Conservation (phyloP, 2,888 invertebrate genomes). For the Xanthia togata region DNA sequence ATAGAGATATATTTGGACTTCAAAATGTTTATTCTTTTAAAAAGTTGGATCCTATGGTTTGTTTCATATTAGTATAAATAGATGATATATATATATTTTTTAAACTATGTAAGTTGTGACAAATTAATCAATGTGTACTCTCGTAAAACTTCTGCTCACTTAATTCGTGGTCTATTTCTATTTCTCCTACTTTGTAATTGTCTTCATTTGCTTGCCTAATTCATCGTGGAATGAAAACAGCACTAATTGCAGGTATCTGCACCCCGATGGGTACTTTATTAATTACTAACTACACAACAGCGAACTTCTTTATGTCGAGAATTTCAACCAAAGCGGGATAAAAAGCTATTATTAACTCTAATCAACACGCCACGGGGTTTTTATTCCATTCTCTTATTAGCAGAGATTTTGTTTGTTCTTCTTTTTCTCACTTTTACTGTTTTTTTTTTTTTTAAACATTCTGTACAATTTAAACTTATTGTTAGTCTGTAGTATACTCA, state of each 20-base stretch:
- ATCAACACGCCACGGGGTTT: conserved; percentile 25
- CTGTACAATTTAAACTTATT: neutral
- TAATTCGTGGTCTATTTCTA: neutral
- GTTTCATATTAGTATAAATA: neutral
- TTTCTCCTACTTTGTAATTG: neutral
- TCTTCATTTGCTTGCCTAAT: neutral
- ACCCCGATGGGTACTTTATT: neutral
- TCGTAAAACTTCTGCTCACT: neutral
- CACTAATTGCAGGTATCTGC: conserved; percentile 13
- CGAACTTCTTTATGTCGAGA: neutral
- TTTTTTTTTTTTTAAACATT: neutral
- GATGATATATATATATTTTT: too few relatives aligned
- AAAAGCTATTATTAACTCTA: conserved; percentile 36
- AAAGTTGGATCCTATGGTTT: neutral
- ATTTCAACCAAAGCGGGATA: conserved; percentile 29
- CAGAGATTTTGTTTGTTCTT: neutral
- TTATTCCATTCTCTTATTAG: conserved; percentile 26
- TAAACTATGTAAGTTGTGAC: too few relatives aligned
- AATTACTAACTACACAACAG: conserved; percentile 44
- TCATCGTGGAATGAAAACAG: conserved; percentile 7
- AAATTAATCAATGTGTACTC: neutral
- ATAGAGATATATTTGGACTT: too few relatives aligned
- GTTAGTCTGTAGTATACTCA: neutral
- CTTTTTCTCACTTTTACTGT: neutral
- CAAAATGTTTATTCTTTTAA: neutral